Conservation (phyloP, 1,140 invertebrate species). For the Aculops lycopersici region DNA sequence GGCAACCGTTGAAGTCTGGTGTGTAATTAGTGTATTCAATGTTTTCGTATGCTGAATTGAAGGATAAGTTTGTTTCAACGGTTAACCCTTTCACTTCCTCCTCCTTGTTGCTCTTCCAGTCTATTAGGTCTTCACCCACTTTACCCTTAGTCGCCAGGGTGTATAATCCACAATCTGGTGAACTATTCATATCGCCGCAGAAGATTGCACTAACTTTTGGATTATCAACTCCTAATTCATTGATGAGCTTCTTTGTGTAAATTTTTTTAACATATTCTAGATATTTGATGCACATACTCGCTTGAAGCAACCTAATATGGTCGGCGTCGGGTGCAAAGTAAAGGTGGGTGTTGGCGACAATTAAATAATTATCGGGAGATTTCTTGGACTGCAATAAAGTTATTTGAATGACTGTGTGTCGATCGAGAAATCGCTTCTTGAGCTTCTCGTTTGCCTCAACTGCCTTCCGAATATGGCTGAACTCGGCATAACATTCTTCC, state of each 20-base stretch:
- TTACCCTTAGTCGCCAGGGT: slow-evolving; percentile 30
- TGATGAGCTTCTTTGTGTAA: background rate
- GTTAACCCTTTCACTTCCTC: slow-evolving; percentile 29
- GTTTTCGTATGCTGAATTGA: slow-evolving; percentile 18
- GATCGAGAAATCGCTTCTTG: slow-evolving; percentile 15
- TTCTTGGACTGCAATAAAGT: slow-evolving; percentile 26
- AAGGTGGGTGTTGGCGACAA: slow-evolving; percentile 60
- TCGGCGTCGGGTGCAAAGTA: slow-evolving; percentile 62
- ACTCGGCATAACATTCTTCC: slow-evolving; percentile 13
- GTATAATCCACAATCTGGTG: slow-evolving; percentile 41
- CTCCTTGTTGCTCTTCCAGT: slow-evolving; percentile 43
- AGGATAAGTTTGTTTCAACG: slow-evolving; percentile 28
- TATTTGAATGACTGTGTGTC: slow-evolving; percentile 17
- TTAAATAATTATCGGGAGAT: slow-evolving; percentile 16
- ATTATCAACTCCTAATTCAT: slow-evolving; percentile 8
- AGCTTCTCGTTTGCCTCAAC: slow-evolving; percentile 25
- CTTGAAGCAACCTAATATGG: slow-evolving; percentile 41
- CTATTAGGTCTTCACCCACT: slow-evolving; percentile 25
- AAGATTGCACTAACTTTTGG: slow-evolving; percentile 28
- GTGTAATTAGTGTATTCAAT: slow-evolving; percentile 50
- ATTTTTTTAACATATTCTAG: slow-evolving; percentile 16
- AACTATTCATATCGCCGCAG: slow-evolving; percentile 57
- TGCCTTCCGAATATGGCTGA: slow-evolving; percentile 23
- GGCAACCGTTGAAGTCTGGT: slow-evolving; percentile 38
- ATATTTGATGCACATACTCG: slow-evolving; percentile 14